Conservation (phyloP, 2,113 vertebrate species). For the Lamprologus callipterus region DNA sequence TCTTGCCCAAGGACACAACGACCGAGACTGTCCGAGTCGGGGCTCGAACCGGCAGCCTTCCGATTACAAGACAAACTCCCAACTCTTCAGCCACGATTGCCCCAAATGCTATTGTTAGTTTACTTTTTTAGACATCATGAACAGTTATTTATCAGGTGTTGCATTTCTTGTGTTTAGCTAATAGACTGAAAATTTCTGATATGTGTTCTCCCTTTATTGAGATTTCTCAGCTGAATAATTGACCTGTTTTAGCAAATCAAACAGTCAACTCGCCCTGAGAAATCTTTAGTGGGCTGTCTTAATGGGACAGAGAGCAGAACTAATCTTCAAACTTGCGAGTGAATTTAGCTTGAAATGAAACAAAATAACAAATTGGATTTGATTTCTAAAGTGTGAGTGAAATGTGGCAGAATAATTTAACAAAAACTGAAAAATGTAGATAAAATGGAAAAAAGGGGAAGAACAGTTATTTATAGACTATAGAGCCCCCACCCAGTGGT, state of each 20-base stretch:
- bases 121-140: background rate
- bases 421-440: background rate
- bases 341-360: background rate
- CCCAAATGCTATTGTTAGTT: background rate
- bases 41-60: background rate
- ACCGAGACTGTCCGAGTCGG: rapidly evolving
- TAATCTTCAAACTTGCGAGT: background rate
- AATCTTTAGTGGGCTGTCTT: background rate
- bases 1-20: background rate
- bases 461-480: background rate
- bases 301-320: rapidly evolving
- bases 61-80: rapidly evolving
- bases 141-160: background rate
- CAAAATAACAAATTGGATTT: background rate
- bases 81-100: rapidly evolving
- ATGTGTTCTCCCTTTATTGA: background rate
- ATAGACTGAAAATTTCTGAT: background rate
- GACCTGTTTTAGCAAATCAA: background rate
- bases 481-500: background rate
- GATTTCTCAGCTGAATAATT: rapidly evolving
- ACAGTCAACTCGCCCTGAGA: background rate
- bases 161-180: background rate
- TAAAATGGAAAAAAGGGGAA: background rate
- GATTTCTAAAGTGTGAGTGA: background rate
- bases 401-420: background rate